These are phyloP conservation scores for Heterocephalus glaber DNA, from an alignment of 2,113 vertebrate species.

Conservation along the genomic window DNA sequence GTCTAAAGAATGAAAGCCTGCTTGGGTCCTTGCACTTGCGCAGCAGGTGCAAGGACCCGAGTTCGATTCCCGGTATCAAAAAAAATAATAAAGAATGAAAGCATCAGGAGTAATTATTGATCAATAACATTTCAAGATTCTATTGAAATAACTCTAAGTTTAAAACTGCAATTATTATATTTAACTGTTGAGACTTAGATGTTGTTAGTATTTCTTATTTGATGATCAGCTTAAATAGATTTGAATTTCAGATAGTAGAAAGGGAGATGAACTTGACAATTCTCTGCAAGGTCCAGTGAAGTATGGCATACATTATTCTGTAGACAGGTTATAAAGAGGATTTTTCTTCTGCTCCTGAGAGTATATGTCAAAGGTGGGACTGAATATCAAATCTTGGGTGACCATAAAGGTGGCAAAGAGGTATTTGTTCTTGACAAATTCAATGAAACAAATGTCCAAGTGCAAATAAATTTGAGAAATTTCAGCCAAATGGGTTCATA, in stretches of 20 bases:
- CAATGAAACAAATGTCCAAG: neutral
- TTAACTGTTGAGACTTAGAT: neutral
- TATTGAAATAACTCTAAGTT: neutral
- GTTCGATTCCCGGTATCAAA: too few relatives aligned
- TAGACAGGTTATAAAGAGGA: neutral
- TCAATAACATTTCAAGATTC: neutral
- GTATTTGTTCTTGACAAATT: neutral
- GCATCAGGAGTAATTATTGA: neutral
- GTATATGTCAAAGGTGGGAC: neutral
- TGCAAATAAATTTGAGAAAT: neutral
- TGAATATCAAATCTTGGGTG: neutral
- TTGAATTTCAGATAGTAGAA: neutral
- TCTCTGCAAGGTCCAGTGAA: neutral
- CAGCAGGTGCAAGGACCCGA: too few relatives aligned
- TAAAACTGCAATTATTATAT: neutral
- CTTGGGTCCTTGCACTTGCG: too few relatives aligned
- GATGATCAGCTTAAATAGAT: neutral
- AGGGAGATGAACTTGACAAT: neutral
- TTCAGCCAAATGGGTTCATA: neutral
- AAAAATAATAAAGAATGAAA: constrained; percentile 23
- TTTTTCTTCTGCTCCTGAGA: neutral
- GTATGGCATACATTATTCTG: neutral
- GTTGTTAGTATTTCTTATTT: neutral
- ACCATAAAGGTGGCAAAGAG: neutral
- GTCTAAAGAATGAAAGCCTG: neutral